phyloP scores from a whole-genome alignment of 2,888 invertebrate genomes.

The Nebria salina region DNA sequence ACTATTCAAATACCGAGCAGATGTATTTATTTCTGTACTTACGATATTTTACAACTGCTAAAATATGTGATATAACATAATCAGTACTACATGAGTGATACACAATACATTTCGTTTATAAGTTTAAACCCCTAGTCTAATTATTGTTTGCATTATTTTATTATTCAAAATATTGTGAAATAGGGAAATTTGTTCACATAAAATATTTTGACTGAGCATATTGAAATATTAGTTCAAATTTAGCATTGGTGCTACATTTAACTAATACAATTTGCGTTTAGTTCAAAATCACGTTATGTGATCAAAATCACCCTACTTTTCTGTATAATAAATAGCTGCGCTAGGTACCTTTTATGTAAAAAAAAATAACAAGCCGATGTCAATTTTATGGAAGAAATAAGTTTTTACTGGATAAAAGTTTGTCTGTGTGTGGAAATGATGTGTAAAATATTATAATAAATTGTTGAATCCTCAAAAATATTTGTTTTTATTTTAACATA shows the following conservation, averaged over 20 bases:
- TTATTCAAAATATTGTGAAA: not conserved
- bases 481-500: not conserved
- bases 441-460: constrained; percentile 8
- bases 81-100: not conserved
- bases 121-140: not conserved
- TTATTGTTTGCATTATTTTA: not conserved
- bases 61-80: not conserved
- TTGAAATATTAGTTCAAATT: not conserved
- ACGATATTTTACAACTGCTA: not conserved
- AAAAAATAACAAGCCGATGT: not conserved
- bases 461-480: constrained; percentile 1
- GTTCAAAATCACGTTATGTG: not conserved
- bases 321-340: not conserved
- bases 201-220: not conserved
- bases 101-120: not conserved
- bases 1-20: not conserved
- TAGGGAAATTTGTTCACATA: not conserved
- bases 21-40: constrained; percentile 1
- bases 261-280: not conserved
- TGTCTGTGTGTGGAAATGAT: not conserved
- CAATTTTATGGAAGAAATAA: constrained; percentile 1
- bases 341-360: constrained; percentile 7
- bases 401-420: not conserved
- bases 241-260: too few species aligned
- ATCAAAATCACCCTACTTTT: not conserved